Evolutionary conservation across 2,888 invertebrate genomes (phyloP).

Genomic region (Heliothis peltigera): DNA sequence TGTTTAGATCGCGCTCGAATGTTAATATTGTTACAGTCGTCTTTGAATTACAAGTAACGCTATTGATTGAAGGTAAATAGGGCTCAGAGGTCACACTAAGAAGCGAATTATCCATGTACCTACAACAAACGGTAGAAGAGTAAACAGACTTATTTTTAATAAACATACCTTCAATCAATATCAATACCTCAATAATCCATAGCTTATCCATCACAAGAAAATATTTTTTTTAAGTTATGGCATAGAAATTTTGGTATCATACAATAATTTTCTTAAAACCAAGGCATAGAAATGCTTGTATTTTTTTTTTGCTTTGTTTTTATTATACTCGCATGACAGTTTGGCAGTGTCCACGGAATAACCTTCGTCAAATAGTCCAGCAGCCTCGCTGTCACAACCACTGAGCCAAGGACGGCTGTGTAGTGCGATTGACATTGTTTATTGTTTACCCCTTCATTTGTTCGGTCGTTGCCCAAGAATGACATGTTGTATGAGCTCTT

Average conservation of each 20-base stretch:
- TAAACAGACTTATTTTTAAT: constrained; percentile 23
- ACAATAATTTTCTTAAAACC: constrained; percentile 23
- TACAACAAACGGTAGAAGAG: constrained; percentile 20
- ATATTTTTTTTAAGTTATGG: too few species aligned
- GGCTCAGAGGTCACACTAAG: constrained; percentile 53
- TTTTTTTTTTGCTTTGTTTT: constrained; percentile 28
- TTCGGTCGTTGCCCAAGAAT: constrained; percentile 73
- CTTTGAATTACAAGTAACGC: constrained; percentile 55
- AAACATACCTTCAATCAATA: constrained; percentile 29
- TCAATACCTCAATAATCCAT: too few species aligned
- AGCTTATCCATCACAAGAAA: too few species aligned
- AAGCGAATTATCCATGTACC: constrained; percentile 28
- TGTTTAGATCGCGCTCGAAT: constrained; percentile 15
- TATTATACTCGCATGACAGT: constrained; percentile 24
- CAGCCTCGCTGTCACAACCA: constrained; percentile 58
- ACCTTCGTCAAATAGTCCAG: constrained; percentile 50
- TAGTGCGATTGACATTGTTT: constrained; percentile 78
- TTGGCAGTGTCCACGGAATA: constrained; percentile 27
- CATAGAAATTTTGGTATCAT: constrained; percentile 15
- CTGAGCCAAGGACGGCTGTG: constrained; percentile 72
- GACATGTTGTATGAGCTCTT: constrained; percentile 67
- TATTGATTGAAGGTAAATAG: constrained; percentile 53
- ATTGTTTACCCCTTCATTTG: constrained; percentile 77
- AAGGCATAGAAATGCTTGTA: constrained; percentile 5
- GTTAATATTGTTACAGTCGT: constrained; percentile 40